Evolutionary conservation across 2,888 invertebrate genomes (phyloP), one percentile per base, ranked within the genome.

Genomic region (Cloeon dipterum): DNA sequence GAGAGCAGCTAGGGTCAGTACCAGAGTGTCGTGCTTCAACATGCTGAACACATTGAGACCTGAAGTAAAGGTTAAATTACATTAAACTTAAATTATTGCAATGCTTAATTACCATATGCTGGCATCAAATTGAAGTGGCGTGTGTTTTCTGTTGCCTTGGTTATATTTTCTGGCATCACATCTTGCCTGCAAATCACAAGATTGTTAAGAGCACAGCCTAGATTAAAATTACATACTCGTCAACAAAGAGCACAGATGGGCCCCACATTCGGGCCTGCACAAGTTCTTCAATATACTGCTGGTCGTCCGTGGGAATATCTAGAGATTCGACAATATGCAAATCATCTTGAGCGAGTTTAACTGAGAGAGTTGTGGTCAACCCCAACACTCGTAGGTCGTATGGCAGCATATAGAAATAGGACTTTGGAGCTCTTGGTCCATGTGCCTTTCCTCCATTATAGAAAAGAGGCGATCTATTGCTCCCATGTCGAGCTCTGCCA

Each of bases 341-440:
- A 59, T 96, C 93, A 58, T 94, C 88, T 64, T 93, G 94, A 0
- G 88, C 88, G 41, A 89, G 64, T 59, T 98, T 99, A 1, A 85
- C 66, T 1, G 94, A 85, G 29, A 96, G 57, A 0, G 79, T 74
- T 7, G 78, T 67, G 10, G 75, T 75, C 5, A 99, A 62, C 0
- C 96, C 96, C 39, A 67, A 53, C 1, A 93, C 58, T 45, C 96
- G 62, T 4, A 64, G 55, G 44, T 67, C 67, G 52, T 76, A 78
- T 0, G 88, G 81, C 34, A 94, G 55, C 93, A 98, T 94, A 52
- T 75, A 96, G 57, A 93, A 98, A 54, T 82, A 76, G 1, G 85
- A 70, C 29, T 71, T 78, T 1, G 91, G 93, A 1, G 86, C 81
- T 29, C 93, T 68, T 0, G 94, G 94, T 0, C 96, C 98, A 51